phyloP scores from a whole-genome alignment of 2,113 vertebrate species.

The Fulica atra region DNA sequence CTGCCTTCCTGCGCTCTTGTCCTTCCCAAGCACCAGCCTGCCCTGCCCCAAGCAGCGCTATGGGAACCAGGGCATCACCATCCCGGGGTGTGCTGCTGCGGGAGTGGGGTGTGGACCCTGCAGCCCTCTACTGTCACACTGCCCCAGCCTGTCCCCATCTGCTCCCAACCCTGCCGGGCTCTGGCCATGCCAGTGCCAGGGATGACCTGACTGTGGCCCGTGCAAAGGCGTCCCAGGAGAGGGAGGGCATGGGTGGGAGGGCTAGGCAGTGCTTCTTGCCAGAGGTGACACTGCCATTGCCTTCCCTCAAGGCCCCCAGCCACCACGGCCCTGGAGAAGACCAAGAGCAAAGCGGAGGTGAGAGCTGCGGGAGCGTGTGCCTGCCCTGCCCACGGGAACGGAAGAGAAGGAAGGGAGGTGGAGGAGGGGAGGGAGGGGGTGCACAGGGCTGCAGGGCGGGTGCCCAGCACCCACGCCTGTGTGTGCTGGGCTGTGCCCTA shows the following conservation, averaged over 20 bases:
- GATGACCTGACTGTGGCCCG: fast-evolving
- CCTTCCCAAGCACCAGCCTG: background rate
- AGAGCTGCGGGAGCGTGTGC: background rate
- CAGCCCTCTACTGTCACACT: background rate
- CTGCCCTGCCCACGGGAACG: background rate
- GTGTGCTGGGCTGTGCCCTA: background rate
- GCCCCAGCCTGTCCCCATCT: background rate
- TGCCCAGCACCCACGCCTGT: no score
- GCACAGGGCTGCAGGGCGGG: background rate
- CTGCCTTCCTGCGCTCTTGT: background rate
- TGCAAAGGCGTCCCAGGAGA: background rate
- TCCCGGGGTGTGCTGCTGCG: fast-evolving
- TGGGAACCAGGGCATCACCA: fast-evolving
- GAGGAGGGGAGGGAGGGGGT: background rate
- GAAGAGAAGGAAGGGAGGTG: background rate
- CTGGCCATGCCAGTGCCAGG: fast-evolving
- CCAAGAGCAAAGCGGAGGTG: slow-evolving; percentile 20
- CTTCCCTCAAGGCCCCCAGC: background rate
- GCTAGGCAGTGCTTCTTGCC: fast-evolving
- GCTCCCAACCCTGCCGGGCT: background rate
- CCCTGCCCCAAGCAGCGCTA: background rate
- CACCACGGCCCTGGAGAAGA: background rate
- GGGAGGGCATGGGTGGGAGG: background rate
- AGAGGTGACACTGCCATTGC: background rate
- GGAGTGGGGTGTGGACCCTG: background rate